Percentiles rank a stretch among this genome's conserved stretches.
phyloP scores from a whole-genome alignment of 2,888 invertebrate species.

The Saturnia japonica region DNA sequence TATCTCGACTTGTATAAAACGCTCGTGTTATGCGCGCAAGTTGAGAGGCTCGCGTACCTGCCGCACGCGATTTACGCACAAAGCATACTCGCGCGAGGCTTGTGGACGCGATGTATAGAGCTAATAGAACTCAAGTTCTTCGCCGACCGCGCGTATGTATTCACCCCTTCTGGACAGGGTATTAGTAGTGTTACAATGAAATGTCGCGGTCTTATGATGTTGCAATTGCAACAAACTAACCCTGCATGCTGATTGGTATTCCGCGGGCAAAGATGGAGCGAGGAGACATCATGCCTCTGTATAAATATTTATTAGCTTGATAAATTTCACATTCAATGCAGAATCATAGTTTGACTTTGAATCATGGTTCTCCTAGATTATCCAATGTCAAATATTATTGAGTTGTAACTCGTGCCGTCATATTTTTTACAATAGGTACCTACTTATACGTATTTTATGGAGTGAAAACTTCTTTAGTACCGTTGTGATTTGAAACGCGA shows the following conservation, averaged over 20 bases:
- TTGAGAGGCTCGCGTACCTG: too few species aligned
- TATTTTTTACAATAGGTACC: background rate
- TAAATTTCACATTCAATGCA: slow-evolving; percentile 6
- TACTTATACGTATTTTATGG: background rate
- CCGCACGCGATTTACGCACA: too few species aligned
- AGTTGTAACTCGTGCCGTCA: background rate
- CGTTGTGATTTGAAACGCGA: too few species aligned
- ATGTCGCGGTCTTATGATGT: background rate
- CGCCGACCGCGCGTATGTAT: too few species aligned
- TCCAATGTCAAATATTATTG: background rate
- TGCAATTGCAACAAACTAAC: background rate
- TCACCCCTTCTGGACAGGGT: too few species aligned
- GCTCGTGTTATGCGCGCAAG: too few species aligned
- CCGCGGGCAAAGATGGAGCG: background rate
- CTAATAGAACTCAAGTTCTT: too few species aligned
- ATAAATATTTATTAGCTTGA: slow-evolving; percentile 9
- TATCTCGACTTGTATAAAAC: too few species aligned
- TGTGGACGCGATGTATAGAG: too few species aligned
- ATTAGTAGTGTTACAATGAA: background rate
- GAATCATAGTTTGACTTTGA: slow-evolving; percentile 13
- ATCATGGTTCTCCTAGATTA: slow-evolving; percentile 8
- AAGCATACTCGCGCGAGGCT: too few species aligned
- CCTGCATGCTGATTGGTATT: background rate
- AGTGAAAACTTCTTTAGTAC: too few species aligned
- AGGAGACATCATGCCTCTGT: background rate